phyloP scores from a whole-genome alignment of 2,113 vertebrate genomes.

The Speoplatyrhinus poulsoni region DNA sequence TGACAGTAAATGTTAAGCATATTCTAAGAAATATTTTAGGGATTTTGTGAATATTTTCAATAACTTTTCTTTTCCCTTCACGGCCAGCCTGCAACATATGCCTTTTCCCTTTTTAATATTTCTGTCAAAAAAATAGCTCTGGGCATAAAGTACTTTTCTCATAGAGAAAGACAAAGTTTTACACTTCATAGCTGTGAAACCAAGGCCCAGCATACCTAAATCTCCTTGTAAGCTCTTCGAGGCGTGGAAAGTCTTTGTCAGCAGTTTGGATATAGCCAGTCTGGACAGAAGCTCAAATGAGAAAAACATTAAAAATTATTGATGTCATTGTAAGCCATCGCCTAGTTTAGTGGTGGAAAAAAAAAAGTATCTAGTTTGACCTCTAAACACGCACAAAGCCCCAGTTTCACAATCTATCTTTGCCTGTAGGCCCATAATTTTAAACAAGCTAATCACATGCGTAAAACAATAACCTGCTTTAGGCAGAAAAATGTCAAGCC shows the following conservation, averaged over 20 bases:
- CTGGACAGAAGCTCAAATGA: conserved; percentile 54
- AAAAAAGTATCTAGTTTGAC: conserved; percentile 2
- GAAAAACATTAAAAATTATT: conserved; percentile 40
- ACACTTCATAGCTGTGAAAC: conserved; percentile 26
- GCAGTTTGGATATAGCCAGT: conserved; percentile 34
- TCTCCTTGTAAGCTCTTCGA: conserved; percentile 26
- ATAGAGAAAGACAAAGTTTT: conserved; percentile 25
- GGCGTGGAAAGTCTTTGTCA: conserved; percentile 66
- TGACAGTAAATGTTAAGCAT: too few species aligned
- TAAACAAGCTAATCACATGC: too few species aligned
- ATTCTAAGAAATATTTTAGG: too few species aligned
- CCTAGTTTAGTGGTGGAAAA: not conserved
- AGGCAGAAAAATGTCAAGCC: too few species aligned
- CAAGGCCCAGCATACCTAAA: conserved; percentile 32
- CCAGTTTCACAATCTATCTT: not conserved
- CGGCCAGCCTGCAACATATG: not conserved
- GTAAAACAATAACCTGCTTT: too few species aligned
- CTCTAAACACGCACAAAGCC: not conserved
- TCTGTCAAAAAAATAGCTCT: not conserved
- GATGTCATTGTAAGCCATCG: too few species aligned
- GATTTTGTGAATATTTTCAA: not conserved
- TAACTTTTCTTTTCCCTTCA: too few species aligned
- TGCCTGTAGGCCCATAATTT: not conserved
- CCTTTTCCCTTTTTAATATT: conserved; percentile 2
- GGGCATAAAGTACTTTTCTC: conserved; percentile 18